Conservation (phyloP, 2,888 invertebrate species). For the Drosophila ezoana region DNA sequence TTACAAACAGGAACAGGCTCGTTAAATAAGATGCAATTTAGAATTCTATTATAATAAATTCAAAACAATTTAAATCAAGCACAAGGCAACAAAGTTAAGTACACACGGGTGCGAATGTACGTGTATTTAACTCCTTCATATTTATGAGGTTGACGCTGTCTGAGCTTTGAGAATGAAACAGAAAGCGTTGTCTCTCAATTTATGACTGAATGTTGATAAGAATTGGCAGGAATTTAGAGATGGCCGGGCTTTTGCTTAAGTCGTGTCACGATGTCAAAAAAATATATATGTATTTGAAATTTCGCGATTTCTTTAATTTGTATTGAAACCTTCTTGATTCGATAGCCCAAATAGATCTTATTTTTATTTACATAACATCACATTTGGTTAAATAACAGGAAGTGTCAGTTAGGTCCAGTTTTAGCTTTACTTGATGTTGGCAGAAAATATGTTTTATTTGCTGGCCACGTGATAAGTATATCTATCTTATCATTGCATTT, state of each 20-base stretch:
- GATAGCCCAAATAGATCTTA: no score
- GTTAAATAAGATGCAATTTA: slow-evolving; percentile 4
- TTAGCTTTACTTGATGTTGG: no score
- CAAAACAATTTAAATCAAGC: background rate
- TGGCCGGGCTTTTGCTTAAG: background rate
- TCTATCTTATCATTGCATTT: background rate
- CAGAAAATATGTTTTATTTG: no score
- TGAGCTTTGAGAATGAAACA: slow-evolving; percentile 48
- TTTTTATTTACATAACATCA: no score
- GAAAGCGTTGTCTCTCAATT: slow-evolving; percentile 37
- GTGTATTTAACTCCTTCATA: slow-evolving; percentile 15
- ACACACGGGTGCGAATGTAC: background rate
- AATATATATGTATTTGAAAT: no score
- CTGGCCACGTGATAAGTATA: background rate
- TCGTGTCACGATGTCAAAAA: slow-evolving; percentile 13
- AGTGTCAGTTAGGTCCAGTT: no score
- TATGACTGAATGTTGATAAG: slow-evolving; percentile 44
- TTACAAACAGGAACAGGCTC: slow-evolving; percentile 19
- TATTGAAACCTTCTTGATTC: no score
- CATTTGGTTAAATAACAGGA: no score
- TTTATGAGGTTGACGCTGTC: slow-evolving; percentile 7
- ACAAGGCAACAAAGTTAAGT: background rate
- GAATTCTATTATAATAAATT: background rate
- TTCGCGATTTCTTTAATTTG: no score
- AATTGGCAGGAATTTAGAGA: slow-evolving; percentile 9